Percentiles rank a stretch among this genome's conserved stretches.
phyloP scores from a whole-genome alignment of 2,888 invertebrate genomes.

The Aleiodes leptofemur region DNA sequence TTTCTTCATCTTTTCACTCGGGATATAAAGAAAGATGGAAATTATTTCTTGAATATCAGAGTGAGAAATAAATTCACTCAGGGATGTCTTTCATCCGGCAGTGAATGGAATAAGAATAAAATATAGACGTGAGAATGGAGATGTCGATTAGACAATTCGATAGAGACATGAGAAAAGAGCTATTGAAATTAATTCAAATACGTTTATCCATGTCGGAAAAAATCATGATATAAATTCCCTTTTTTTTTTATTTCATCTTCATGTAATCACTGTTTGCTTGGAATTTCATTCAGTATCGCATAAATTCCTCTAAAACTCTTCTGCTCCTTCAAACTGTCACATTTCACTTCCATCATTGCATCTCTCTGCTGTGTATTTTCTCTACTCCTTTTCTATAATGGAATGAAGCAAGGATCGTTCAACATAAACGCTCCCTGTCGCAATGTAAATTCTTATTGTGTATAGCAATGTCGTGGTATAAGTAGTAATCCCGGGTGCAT shows the following conservation, averaged over 20 bases:
- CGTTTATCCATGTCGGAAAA: no score
- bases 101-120: constrained; percentile 3
- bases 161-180: not conserved
- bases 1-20: not conserved
- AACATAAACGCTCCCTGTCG: constrained; percentile 34
- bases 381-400: constrained; percentile 1
- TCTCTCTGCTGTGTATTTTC: not conserved
- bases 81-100: constrained; percentile 9
- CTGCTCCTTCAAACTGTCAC: constrained; percentile 5
- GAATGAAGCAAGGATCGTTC: constrained; percentile 39
- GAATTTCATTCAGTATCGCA: not conserved
- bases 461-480: constrained; percentile 22
- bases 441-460: constrained; percentile 40
- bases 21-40: constrained; percentile 28
- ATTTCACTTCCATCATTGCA: constrained; percentile 11
- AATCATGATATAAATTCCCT: no score
- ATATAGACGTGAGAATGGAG: constrained; percentile 5
- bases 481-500: constrained; percentile 42
- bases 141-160: constrained; percentile 19
- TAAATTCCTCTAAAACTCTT: not conserved
- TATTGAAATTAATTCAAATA: not conserved
- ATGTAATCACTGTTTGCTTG: not conserved
- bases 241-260: no score
- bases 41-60: constrained; percentile 32
- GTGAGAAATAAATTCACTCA: constrained; percentile 25